These are phyloP conservation scores for Dryas iulia DNA, from an alignment of 1,140 invertebrate genomes.

Conservation along the genomic window DNA sequence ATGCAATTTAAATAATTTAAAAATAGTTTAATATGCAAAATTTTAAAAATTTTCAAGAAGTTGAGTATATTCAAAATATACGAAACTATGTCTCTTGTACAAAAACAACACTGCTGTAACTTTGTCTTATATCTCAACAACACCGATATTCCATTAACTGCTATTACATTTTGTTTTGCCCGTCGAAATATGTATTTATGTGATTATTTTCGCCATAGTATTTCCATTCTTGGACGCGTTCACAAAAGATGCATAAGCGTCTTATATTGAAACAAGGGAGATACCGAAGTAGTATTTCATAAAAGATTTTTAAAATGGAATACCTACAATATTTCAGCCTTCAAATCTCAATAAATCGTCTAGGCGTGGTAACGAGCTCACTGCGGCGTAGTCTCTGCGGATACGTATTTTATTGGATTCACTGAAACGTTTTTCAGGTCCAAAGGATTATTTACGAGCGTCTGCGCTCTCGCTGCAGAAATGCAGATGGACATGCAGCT, in stretches of 20 bases:
- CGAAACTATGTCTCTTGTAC: not conserved
- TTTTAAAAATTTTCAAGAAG: too few species aligned
- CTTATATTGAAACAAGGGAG: conserved; percentile 36
- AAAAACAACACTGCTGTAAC: not conserved
- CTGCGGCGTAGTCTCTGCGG: conserved; percentile 78
- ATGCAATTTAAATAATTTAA: too few species aligned
- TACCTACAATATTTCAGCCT: conserved; percentile 77
- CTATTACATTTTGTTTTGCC: conserved; percentile 13
- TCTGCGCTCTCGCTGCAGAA: conserved; percentile 71
- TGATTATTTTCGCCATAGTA: not conserved
- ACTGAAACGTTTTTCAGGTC: conserved; percentile 80
- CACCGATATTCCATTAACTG: conserved; percentile 14
- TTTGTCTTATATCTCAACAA: not conserved
- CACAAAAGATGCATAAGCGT: conserved; percentile 20
- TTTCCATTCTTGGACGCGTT: not conserved
- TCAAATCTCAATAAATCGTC: conserved; percentile 80
- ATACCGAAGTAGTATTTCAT: conserved; percentile 64
- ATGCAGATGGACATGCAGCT: conserved; percentile 67
- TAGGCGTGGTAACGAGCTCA: conserved; percentile 79
- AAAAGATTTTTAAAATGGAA: conserved; percentile 75
- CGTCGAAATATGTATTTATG: not conserved
- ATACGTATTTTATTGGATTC: conserved; percentile 81
- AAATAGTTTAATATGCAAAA: too few species aligned
- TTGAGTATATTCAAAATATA: too few species aligned
- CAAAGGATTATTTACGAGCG: conserved; percentile 78